These are phyloP conservation scores for Podarcis raffonei DNA, from an alignment of 2,113 vertebrate species.

Conservation along the genomic window DNA sequence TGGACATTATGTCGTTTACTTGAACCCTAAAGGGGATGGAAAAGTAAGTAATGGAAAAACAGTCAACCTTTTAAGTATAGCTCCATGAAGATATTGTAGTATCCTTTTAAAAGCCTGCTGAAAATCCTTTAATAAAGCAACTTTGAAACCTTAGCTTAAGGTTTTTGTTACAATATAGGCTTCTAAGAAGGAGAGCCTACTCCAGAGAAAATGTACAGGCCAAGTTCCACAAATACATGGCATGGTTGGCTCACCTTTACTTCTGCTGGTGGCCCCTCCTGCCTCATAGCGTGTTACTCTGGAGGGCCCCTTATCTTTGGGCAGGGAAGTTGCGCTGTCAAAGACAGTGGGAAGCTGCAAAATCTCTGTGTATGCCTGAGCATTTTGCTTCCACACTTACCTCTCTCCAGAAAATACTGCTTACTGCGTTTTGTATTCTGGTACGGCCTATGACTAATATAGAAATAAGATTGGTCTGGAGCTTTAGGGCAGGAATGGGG, in stretches of 20 bases:
- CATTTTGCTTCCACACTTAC: not conserved
- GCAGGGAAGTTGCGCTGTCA: not conserved
- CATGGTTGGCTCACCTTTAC: not conserved
- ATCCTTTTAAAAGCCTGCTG: not conserved
- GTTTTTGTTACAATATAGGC: not conserved
- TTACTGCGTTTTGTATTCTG: not conserved
- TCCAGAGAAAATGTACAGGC: not conserved
- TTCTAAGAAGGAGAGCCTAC: not conserved
- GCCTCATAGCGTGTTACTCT: not conserved
- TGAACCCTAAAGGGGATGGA: constrained; percentile 97
- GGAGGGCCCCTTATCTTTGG: not conserved
- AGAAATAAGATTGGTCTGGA: not conserved
- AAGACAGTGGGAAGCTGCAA: too few relatives aligned
- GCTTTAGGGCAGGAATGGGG: not conserved
- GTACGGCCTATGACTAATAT: not conserved
- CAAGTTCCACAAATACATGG: not conserved
- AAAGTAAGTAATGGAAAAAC: constrained; percentile 85
- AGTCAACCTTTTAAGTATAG: not conserved
- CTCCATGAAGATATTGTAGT: not conserved
- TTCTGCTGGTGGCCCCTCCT: not conserved
- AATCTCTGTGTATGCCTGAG: not conserved
- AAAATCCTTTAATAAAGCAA: not conserved
- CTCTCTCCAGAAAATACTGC: not conserved
- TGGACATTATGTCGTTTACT: constrained; percentile 98
- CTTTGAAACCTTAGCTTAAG: not conserved